Conservation (phyloP, 2,888 invertebrate genomes). For the Drosophila demipolita region DNA sequence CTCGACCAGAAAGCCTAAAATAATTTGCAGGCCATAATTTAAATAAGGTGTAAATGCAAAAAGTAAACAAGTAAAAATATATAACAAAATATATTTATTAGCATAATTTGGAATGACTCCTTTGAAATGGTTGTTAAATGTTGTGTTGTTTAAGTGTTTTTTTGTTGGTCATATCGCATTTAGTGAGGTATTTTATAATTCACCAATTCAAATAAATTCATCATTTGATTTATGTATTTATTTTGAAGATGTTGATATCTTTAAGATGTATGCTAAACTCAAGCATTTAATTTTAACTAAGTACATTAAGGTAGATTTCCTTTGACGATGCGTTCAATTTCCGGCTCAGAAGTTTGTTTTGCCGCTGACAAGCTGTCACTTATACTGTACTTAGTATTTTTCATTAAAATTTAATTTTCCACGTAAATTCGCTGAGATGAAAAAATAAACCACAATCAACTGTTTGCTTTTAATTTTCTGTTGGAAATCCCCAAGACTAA, state of each 20-base stretch:
- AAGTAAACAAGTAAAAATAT: background rate
- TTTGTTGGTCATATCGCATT: background rate
- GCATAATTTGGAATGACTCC: too few species aligned
- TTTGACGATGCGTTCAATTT: conserved; percentile 66
- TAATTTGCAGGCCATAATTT: background rate
- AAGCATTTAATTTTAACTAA: conserved; percentile 56
- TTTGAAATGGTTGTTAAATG: background rate
- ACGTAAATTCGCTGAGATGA: conserved; percentile 5
- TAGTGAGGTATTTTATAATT: background rate
- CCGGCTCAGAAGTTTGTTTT: conserved; percentile 55
- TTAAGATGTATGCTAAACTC: conserved; percentile 3
- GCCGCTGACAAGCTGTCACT: conserved; percentile 18
- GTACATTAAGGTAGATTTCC: conserved; percentile 68
- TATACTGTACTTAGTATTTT: conserved; percentile 16
- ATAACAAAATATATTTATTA: too few species aligned
- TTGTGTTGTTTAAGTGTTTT: too few species aligned
- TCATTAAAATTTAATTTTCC: conserved; percentile 35
- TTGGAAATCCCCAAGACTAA: background rate
- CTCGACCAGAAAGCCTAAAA: background rate
- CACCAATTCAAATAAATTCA: background rate
- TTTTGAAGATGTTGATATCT: background rate
- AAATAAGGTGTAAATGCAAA: background rate
- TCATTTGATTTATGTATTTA: background rate
- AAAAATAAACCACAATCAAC: conserved; percentile 16
- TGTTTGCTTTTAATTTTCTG: conserved; percentile 44